A percentile compares a stretch with the other conserved stretches of the same genome.
These are phyloP conservation scores for Lithophane semibrunnea DNA, from an alignment of 2,888 invertebrate genomes.

Conservation along the genomic window DNA sequence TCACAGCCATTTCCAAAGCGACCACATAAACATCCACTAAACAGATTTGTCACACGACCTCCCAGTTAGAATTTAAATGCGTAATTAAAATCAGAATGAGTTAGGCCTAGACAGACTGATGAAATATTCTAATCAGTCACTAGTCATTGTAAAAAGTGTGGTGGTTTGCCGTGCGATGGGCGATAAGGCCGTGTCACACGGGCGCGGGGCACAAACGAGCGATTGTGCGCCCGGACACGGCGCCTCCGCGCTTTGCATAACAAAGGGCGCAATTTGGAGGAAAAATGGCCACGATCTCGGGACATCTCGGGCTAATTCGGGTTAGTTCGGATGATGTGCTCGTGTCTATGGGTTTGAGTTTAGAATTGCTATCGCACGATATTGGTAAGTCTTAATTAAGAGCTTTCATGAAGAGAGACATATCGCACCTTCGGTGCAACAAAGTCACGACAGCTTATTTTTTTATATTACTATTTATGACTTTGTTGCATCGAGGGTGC, in stretches of 20 bases:
- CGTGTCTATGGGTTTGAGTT: conserved; percentile 66
- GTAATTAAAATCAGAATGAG: conserved; percentile 82
- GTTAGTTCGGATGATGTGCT: conserved; percentile 73
- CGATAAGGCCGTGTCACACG: conserved; percentile 87
- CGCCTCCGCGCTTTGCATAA: conserved; percentile 89
- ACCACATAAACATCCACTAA: conserved; percentile 49
- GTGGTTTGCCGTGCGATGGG: conserved; percentile 78
- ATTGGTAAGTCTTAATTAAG: no score
- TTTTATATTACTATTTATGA: no score
- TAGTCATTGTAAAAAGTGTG: conserved; percentile 85
- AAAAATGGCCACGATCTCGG: conserved; percentile 88
- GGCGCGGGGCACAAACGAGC: conserved; percentile 83
- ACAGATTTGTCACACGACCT: conserved; percentile 72
- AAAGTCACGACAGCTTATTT: no score
- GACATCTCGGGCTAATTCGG: conserved; percentile 79
- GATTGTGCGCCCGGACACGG: conserved; percentile 88
- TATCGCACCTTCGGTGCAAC: no score
- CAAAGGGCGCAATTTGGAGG: conserved; percentile 90
- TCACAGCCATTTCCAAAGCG: conserved; percentile 41
- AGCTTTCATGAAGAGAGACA: background rate
- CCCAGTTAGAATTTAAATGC: conserved; percentile 73
- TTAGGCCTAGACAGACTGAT: conserved; percentile 81
- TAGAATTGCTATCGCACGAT: conserved; percentile 13
- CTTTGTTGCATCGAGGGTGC: no score
- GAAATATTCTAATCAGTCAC: conserved; percentile 89